These are phyloP conservation scores for Azorinus chamasolen DNA, from an alignment of 2,888 invertebrate species.

Conservation along the genomic window DNA sequence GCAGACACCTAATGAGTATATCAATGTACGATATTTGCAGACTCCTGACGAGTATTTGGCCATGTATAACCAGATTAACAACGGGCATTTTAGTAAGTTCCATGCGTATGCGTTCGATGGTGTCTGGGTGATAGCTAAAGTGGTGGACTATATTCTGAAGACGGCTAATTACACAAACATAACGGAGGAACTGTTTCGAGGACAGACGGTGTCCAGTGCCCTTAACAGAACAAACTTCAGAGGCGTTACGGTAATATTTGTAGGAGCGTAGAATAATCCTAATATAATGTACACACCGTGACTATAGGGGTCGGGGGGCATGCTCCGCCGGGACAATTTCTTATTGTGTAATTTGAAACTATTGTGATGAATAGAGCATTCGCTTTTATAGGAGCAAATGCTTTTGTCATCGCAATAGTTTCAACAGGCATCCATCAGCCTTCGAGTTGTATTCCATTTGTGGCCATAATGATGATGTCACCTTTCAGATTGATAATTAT, in stretches of 20 bases:
- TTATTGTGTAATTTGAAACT: no score
- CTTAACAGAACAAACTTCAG: constrained; percentile 97
- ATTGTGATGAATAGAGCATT: no score
- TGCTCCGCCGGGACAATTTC: no score
- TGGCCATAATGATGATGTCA: no score
- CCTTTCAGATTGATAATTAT: no score
- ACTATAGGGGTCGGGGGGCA: no score
- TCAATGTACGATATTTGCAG: constrained; percentile 54
- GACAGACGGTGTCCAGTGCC: constrained; percentile 87
- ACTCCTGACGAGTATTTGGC: constrained; percentile 92
- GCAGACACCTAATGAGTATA: constrained; percentile 87
- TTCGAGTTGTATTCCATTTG: no score
- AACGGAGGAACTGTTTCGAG: constrained; percentile 64
- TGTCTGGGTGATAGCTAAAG: constrained; percentile 98
- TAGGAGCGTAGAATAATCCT: no score
- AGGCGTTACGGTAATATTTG: constrained; percentile 89
- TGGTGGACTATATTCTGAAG: constrained; percentile 94
- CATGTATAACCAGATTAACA: constrained; percentile 94
- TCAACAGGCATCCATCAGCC: no score
- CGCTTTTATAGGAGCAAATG: no score
- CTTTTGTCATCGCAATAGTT: no score
- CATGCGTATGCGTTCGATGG: constrained; percentile 99
- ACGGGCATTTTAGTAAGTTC: constrained; percentile 90
- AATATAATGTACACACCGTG: no score
- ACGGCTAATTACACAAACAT: constrained; percentile 5